These are phyloP conservation scores for Eurystomus glaucurus DNA, from an alignment of 2,797 vertebrate genomes.

Conservation along the genomic window DNA sequence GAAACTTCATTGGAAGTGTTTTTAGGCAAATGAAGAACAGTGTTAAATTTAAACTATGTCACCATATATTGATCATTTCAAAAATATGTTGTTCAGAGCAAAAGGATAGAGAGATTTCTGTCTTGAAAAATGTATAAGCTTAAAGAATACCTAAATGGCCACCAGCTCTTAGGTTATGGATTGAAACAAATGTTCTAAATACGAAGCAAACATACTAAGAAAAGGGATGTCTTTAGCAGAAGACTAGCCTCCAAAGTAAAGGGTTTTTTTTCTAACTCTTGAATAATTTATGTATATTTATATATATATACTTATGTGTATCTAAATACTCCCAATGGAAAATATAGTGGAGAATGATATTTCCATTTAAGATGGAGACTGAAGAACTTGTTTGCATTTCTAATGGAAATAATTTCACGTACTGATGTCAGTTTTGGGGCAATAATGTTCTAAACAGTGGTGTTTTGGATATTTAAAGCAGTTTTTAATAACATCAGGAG, in stretches of 20 bases:
- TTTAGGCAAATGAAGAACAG: background rate
- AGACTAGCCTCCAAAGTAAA: background rate
- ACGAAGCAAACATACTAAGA: background rate
- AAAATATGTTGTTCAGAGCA: background rate
- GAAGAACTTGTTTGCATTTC: background rate
- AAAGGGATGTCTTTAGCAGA: background rate
- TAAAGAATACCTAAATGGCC: background rate
- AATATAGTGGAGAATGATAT: background rate
- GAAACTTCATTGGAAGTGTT: background rate
- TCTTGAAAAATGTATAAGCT: background rate
- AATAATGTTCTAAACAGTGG: background rate
- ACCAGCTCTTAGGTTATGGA: background rate
- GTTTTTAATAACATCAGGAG: background rate
- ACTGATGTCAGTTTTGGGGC: background rate
- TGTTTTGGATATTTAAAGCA: background rate
- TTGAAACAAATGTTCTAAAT: background rate
- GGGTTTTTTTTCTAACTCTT: rapidly evolving
- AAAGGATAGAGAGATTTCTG: background rate
- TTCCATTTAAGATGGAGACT: background rate
- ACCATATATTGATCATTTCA: background rate
- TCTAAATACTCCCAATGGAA: background rate
- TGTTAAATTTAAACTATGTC: background rate
- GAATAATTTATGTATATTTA: background rate
- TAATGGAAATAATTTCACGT: background rate
- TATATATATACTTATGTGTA: rapidly evolving